Percentiles rank a stretch among this genome's conserved stretches.
Evolutionary conservation across 2,797 vertebrate genomes (phyloP).

Genomic region (Sylvilagus floridanus): DNA sequence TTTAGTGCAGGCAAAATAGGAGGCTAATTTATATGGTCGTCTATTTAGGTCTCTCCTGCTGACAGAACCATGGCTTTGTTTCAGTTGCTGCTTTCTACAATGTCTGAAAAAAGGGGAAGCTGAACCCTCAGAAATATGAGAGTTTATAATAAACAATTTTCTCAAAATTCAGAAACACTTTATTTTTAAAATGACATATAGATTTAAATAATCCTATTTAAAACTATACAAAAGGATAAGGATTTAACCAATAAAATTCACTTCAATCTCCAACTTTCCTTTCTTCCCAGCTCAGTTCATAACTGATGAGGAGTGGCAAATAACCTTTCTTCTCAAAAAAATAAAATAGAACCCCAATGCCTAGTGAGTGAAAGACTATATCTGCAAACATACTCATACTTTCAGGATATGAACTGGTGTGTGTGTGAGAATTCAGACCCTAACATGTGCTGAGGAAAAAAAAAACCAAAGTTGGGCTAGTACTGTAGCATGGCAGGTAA

Average conservation of each 20-base stretch:
- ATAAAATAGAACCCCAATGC: neutral
- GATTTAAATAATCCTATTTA: slow-evolving; percentile 28
- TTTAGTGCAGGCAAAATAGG: neutral
- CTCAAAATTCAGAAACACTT: neutral
- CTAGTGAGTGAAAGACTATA: neutral
- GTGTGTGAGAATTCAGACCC: neutral
- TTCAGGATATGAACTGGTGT: neutral
- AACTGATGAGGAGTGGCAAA: neutral
- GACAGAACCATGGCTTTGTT: neutral
- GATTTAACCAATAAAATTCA: slow-evolving; percentile 1
- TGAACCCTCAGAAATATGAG: slow-evolving; percentile 25
- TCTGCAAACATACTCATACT: neutral
- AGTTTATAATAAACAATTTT: neutral
- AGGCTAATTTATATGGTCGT: neutral
- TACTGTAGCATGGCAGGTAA: too few species aligned
- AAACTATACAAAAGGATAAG: neutral
- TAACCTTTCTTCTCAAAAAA: slow-evolving; percentile 1
- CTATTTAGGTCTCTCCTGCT: neutral
- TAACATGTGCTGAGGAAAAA: neutral
- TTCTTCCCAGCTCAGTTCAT: slow-evolving; percentile 8
- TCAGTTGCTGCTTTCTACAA: slow-evolving; percentile 42
- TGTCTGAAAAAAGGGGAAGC: neutral
- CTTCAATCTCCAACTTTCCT: slow-evolving; percentile 38
- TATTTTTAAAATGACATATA: neutral
- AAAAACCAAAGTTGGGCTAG: too few species aligned